Percentiles rank a stretch among this genome's conserved stretches.
Conservation (phyloP, 2,888 invertebrate species). For the Neuroscelio doddi region DNA sequence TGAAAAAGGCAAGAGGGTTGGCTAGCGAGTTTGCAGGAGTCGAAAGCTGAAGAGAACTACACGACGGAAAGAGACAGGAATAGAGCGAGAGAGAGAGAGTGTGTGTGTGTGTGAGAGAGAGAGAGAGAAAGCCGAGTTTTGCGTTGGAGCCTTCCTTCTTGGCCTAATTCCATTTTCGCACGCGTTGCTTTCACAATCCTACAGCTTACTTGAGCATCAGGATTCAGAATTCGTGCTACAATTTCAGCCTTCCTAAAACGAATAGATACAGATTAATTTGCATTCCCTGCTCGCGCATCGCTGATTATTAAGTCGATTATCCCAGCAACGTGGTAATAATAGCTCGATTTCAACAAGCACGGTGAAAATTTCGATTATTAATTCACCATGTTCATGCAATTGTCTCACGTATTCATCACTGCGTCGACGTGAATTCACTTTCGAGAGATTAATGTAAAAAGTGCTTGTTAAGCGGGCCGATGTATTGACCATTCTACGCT, state of each 20-base stretch:
- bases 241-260: slow-evolving; percentile 30
- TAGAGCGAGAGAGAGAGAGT: slow-evolving; percentile 2
- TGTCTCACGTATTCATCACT: slow-evolving; percentile 16
- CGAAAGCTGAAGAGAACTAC: background rate
- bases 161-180: slow-evolving; percentile 54
- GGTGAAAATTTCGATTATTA: slow-evolving; percentile 45
- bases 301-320: slow-evolving; percentile 43
- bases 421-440: too few relatives aligned
- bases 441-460: too few relatives aligned
- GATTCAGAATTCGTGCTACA: slow-evolving; percentile 40
- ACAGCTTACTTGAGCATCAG: slow-evolving; percentile 42
- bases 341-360: slow-evolving; percentile 40
- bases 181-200: slow-evolving; percentile 30
- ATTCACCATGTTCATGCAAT: slow-evolving; percentile 36
- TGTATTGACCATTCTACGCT: too few relatives aligned
- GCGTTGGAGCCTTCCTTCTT: slow-evolving; percentile 50
- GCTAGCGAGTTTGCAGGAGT: background rate
- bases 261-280: slow-evolving; percentile 37
- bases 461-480: too few relatives aligned
- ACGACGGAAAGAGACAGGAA: background rate
- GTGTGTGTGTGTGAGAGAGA: background rate
- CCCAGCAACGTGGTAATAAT: slow-evolving; percentile 34
- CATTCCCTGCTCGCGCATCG: slow-evolving; percentile 41
- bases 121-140: slow-evolving; percentile 32
- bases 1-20: slow-evolving; percentile 6